Evolutionary conservation across 2,888 invertebrate species (phyloP).

Genomic region (Noctuana brunneofusca): DNA sequence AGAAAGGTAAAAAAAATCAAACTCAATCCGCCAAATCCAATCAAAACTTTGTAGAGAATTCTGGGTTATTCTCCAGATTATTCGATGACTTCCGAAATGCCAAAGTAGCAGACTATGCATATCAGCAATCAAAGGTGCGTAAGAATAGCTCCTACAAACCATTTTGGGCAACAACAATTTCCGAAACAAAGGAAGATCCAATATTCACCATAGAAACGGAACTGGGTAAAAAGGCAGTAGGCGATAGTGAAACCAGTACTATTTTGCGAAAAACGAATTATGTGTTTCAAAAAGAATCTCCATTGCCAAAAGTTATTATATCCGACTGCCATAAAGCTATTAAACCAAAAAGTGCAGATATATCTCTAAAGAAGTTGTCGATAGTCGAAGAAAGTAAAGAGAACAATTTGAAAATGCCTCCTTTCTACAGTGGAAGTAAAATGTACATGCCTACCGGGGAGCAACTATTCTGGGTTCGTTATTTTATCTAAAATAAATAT

Average conservation of each 20-base stretch:
- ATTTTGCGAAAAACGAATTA: slow-evolving; percentile 11
- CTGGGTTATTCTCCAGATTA: slow-evolving; percentile 58
- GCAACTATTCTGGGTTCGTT: slow-evolving; percentile 71
- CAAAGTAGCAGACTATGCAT: slow-evolving; percentile 66
- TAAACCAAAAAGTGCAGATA: slow-evolving; percentile 26
- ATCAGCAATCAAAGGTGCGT: slow-evolving; percentile 60
- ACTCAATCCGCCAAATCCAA: slow-evolving; percentile 34
- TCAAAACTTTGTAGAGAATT: slow-evolving; percentile 39
- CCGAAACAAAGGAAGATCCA: slow-evolving; percentile 42
- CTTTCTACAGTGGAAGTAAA: slow-evolving; percentile 63
- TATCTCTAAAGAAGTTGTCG: slow-evolving; percentile 46
- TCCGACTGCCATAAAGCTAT: slow-evolving; percentile 30
- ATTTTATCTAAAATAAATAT: not conserved
- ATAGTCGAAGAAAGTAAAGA: slow-evolving; percentile 54
- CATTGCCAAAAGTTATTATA: slow-evolving; percentile 51
- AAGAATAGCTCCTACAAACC: slow-evolving; percentile 63
- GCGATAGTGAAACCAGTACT: slow-evolving; percentile 44
- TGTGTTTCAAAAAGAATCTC: slow-evolving; percentile 47
- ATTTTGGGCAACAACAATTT: slow-evolving; percentile 68
- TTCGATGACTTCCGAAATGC: slow-evolving; percentile 63
- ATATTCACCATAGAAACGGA: slow-evolving; percentile 37
- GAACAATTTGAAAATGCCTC: slow-evolving; percentile 55
- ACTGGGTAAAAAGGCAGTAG: slow-evolving; percentile 40
- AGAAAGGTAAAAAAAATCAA: slow-evolving; percentile 40
- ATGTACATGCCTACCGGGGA: slow-evolving; percentile 73